Conservation (phyloP, 2,113 vertebrate species). For the Chinchilla lanigera region DNA sequence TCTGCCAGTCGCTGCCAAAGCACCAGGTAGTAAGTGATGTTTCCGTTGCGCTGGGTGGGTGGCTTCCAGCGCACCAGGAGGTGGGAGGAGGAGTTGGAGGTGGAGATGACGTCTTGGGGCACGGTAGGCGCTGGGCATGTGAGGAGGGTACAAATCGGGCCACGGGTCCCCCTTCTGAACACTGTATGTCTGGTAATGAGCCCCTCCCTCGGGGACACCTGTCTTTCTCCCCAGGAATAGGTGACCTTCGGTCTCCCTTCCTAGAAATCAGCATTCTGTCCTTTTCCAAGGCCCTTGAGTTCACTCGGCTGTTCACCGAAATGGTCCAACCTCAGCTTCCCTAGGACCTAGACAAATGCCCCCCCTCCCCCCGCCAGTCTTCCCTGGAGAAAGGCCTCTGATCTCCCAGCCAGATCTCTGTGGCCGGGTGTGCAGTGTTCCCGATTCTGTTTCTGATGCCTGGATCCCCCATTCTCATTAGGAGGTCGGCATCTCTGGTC, state of each 20-base stretch:
- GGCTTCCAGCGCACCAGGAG: slow-evolving; percentile 90
- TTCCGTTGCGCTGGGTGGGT: slow-evolving; percentile 88
- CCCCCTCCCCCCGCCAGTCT: background rate
- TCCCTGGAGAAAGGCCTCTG: background rate
- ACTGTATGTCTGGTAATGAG: background rate
- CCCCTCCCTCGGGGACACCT: background rate
- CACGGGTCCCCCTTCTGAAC: background rate
- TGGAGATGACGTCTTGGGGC: slow-evolving; percentile 89
- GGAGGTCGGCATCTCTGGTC: background rate
- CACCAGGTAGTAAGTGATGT: slow-evolving; percentile 90
- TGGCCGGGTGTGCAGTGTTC: background rate
- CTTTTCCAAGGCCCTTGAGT: background rate
- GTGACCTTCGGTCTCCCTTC: background rate
- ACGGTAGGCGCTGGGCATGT: slow-evolving; percentile 85
- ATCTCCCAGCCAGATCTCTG: too few relatives aligned
- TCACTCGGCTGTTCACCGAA: background rate
- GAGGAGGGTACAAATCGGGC: rapidly evolving
- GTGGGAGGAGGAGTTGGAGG: slow-evolving; percentile 90
- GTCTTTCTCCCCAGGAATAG: too few relatives aligned
- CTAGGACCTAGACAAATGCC: background rate
- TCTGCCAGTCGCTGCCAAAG: slow-evolving; percentile 89
- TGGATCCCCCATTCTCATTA: background rate
- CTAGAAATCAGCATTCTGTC: background rate
- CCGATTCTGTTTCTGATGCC: background rate
- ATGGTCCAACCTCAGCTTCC: background rate